Conservation (phyloP, 92 coral and sea anemone species). For the Palythoa grandiflora region DNA sequence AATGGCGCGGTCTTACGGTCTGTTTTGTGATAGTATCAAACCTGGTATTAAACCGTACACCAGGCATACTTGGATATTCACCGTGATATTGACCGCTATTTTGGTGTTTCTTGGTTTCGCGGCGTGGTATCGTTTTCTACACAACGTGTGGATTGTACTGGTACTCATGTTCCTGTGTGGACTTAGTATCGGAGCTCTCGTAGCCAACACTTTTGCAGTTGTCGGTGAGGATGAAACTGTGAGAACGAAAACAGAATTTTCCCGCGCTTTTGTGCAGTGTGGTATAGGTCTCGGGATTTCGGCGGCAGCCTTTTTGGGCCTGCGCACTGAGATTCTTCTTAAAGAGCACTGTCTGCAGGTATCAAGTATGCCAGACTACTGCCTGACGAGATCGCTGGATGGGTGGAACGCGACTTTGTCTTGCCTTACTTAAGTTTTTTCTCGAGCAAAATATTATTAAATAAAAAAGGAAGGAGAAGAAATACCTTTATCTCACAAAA, state of each 20-base stretch:
- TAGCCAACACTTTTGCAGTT: slow-evolving; percentile 71
- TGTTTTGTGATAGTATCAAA: slow-evolving; percentile 32
- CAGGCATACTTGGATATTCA: slow-evolving; percentile 74
- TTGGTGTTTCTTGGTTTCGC: slow-evolving; percentile 61
- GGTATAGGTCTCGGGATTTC: slow-evolving; percentile 78
- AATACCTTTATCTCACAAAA: too few relatives aligned
- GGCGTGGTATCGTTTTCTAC: slow-evolving; percentile 80
- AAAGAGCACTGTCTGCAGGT: slow-evolving; percentile 65
- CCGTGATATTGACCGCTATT: slow-evolving; percentile 55
- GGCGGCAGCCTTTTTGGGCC: slow-evolving; percentile 75
- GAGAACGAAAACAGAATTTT: slow-evolving; percentile 69
- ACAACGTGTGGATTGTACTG: slow-evolving; percentile 69
- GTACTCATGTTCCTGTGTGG: slow-evolving; percentile 66
- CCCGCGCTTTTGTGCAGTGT: slow-evolving; percentile 84
- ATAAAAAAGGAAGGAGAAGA: too few relatives aligned
- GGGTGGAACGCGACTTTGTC: slow-evolving; percentile 71
- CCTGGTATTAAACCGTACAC: slow-evolving; percentile 42
- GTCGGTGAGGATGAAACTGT: slow-evolving; percentile 55
- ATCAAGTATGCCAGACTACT: slow-evolving; percentile 53
- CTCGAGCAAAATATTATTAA: background rate
- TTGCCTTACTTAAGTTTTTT: slow-evolving; percentile 25
- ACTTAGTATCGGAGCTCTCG: slow-evolving; percentile 69
- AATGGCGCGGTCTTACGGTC: slow-evolving; percentile 74
- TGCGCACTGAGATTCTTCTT: slow-evolving; percentile 67
- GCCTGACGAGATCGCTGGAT: slow-evolving; percentile 70